phyloP scores from a whole-genome alignment of 2,888 invertebrate species.

The Chloroclystis v-ata region DNA sequence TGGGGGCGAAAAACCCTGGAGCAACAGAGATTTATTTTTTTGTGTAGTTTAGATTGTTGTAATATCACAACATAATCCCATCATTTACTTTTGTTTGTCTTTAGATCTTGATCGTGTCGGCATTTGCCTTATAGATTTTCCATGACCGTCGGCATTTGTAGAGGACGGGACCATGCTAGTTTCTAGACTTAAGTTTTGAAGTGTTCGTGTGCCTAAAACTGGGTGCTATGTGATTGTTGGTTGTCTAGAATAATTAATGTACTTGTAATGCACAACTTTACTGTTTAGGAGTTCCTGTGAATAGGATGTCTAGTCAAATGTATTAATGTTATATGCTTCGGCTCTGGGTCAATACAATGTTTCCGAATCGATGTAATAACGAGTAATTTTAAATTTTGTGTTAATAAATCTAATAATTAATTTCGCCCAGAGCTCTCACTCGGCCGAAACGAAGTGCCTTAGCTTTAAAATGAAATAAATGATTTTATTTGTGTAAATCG shows the following conservation, averaged over 20 bases:
- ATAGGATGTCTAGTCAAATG: constrained; percentile 21
- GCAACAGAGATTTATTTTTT: too few relatives aligned
- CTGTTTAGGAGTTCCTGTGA: constrained; percentile 20
- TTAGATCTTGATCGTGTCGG: too few relatives aligned
- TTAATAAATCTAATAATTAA: neutral
- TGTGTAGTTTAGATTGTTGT: too few relatives aligned
- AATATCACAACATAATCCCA: neutral
- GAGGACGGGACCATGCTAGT: constrained; percentile 37
- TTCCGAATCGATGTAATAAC: too few relatives aligned
- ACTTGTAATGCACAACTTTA: constrained; percentile 26
- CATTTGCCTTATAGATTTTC: constrained; percentile 3
- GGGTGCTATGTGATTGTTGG: constrained; percentile 39
- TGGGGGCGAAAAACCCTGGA: too few relatives aligned
- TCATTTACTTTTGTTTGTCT: neutral
- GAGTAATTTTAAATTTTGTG: too few relatives aligned
- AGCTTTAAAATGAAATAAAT: constrained; percentile 43
- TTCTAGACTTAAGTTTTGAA: constrained; percentile 31
- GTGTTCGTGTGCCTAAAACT: constrained; percentile 40
- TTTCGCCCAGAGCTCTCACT: constrained; percentile 17
- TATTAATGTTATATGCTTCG: constrained; percentile 15
- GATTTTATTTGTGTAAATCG: constrained; percentile 43
- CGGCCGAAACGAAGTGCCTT: constrained; percentile 42
- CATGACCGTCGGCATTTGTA: constrained; percentile 9
- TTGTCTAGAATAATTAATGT: constrained; percentile 28
- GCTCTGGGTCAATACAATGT: constrained; percentile 5